A percentile compares a stretch with the other conserved stretches of the same genome.
These are phyloP conservation scores for Heliothis subflexa DNA, from an alignment of 1,140 invertebrate genomes.

Conservation along the genomic window DNA sequence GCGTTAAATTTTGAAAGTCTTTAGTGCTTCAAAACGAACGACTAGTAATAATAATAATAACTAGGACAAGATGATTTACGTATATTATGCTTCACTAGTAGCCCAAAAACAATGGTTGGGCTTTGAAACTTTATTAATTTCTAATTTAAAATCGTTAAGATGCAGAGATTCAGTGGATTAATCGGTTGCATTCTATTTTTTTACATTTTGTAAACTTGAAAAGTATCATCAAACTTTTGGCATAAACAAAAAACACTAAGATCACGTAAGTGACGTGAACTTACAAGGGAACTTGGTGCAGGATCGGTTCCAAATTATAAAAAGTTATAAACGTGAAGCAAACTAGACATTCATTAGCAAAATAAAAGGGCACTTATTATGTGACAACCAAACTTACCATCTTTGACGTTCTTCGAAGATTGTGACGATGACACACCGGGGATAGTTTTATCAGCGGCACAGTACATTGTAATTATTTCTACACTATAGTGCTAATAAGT, in stretches of 20 bases:
- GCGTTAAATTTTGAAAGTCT: constrained; percentile 48
- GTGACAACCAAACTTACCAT: constrained; percentile 85
- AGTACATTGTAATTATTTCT: constrained; percentile 79
- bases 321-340: neutral
- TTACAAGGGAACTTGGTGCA: neutral
- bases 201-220: constrained; percentile 32
- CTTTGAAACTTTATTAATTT: neutral
- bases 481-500: constrained; percentile 64
- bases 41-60: constrained; percentile 30
- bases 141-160: neutral
- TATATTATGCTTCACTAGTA: neutral
- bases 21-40: constrained; percentile 27
- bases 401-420: constrained; percentile 86
- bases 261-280: neutral
- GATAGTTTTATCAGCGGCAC: constrained; percentile 86
- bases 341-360: constrained; percentile 25
- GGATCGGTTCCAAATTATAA: neutral
- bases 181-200: neutral
- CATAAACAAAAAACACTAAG: constrained; percentile 15
- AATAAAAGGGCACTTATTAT: constrained; percentile 22
- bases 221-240: constrained; percentile 37
- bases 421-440: constrained; percentile 85
- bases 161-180: neutral
- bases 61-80: constrained; percentile 38
- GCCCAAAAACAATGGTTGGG: neutral